Conservation (phyloP, 2,888 invertebrate species). For the Zelleria hepariella region DNA sequence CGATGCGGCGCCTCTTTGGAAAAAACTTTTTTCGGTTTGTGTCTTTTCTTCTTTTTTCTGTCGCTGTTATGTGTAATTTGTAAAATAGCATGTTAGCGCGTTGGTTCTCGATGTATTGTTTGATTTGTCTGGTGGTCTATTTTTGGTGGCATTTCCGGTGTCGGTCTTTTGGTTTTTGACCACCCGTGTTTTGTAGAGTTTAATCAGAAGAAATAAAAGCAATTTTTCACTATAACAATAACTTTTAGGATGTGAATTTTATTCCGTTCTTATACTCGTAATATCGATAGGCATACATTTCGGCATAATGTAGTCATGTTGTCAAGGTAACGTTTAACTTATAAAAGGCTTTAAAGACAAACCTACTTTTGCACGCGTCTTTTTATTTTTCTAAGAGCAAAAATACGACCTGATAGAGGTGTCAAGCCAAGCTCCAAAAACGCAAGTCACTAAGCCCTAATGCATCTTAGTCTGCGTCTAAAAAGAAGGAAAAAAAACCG, state of each 20-base stretch:
- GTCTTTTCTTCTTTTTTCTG: constrained; percentile 34
- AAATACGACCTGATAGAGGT: neutral
- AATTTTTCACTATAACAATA: too few relatives aligned
- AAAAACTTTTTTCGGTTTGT: constrained; percentile 11
- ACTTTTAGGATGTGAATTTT: too few relatives aligned
- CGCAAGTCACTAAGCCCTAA: constrained; percentile 7
- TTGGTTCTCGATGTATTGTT: neutral
- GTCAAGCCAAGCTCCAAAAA: neutral
- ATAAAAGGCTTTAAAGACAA: too few relatives aligned
- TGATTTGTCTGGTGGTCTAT: neutral
- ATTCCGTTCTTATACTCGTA: too few relatives aligned
- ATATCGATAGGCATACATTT: too few relatives aligned
- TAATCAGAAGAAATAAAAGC: too few relatives aligned
- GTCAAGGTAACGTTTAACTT: too few relatives aligned
- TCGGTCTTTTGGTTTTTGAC: neutral
- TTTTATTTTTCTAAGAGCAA: too few relatives aligned
- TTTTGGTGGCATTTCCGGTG: neutral
- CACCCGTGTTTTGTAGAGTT: neutral
- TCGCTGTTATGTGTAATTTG: constrained; percentile 20
- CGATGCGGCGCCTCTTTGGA: constrained; percentile 30
- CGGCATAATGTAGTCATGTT: too few relatives aligned
- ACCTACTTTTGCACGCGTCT: too few relatives aligned
- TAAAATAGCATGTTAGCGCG: constrained; percentile 9
- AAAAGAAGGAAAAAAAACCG: neutral
- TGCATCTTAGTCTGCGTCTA: constrained; percentile 5